phyloP scores from a whole-genome alignment of 2,113 vertebrate genomes.

The Cochlearius cochlearius region DNA sequence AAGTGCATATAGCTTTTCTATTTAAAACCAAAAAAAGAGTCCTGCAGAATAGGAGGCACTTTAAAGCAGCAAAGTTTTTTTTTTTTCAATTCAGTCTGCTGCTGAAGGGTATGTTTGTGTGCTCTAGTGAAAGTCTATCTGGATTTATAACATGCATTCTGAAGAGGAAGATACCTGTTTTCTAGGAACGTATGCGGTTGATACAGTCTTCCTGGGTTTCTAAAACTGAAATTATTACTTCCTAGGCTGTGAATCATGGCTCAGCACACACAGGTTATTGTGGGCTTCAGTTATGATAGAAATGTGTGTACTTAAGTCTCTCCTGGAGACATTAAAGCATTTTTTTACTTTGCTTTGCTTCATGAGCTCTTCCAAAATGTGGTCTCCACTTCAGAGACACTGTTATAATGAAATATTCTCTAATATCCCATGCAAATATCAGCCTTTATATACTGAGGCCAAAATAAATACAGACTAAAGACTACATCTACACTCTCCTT shows the following conservation, averaged over 20 bases:
- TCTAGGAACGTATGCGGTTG: neutral
- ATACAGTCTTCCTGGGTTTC: neutral
- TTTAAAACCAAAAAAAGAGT: neutral
- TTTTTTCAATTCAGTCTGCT: neutral
- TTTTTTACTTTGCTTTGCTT: constrained; percentile 17
- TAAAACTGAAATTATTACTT: constrained; percentile 35
- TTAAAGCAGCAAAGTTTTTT: neutral
- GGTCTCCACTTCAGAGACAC: constrained; percentile 44
- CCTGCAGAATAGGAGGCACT: neutral
- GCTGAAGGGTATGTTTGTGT: neutral
- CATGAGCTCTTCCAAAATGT: constrained; percentile 26
- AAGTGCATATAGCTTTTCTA: neutral
- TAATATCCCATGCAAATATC: constrained; percentile 61
- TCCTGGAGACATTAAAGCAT: constrained; percentile 20
- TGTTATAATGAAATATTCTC: constrained; percentile 60
- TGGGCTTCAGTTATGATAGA: constrained; percentile 54
- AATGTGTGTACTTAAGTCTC: constrained; percentile 42
- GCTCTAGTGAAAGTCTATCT: neutral
- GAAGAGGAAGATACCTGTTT: constrained; percentile 6
- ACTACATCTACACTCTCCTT: neutral
- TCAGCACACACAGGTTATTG: constrained; percentile 33
- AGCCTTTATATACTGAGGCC: constrained; percentile 3
- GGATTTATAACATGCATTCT: neutral
- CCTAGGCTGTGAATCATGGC: neutral
- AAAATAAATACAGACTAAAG: neutral